phyloP scores from a whole-genome alignment of 2,888 invertebrate species.

The Colostygia pectinataria region DNA sequence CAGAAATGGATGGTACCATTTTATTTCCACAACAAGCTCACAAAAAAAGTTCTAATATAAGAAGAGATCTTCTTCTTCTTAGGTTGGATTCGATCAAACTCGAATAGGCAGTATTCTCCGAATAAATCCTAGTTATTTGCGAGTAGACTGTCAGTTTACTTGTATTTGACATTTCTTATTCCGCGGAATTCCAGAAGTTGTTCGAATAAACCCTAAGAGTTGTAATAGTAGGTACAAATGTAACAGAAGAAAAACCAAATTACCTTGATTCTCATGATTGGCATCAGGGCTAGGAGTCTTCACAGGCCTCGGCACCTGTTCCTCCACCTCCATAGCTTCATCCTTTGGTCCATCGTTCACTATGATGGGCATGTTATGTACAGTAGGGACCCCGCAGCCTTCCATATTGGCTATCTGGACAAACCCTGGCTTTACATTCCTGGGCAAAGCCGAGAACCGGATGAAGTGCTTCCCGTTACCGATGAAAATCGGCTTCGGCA shows the following conservation, averaged over 20 bases:
- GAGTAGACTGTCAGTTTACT: no score
- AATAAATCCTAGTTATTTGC: no score
- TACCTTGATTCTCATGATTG: slow-evolving; percentile 63
- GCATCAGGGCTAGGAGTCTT: slow-evolving; percentile 68
- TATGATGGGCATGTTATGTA: slow-evolving; percentile 35
- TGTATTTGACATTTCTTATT: no score
- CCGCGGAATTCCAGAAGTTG: no score
- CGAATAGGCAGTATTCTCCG: no score
- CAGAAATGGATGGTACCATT: no score
- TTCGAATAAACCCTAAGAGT: no score
- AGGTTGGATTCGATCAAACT: no score
- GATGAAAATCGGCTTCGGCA: slow-evolving; percentile 90
- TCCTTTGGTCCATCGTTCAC: slow-evolving; percentile 40
- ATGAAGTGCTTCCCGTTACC: slow-evolving; percentile 91
- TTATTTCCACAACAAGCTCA: no score
- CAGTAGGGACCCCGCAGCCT: slow-evolving; percentile 58
- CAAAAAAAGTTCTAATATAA: no score
- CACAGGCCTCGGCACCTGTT: slow-evolving; percentile 42
- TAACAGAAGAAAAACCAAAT: slow-evolving; percentile 20
- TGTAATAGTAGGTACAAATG: no score
- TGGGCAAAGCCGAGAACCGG: slow-evolving; percentile 90
- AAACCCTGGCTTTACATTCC: slow-evolving; percentile 87
- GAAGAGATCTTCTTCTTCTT: no score
- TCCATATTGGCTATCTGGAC: slow-evolving; percentile 89
- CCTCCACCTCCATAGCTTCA: slow-evolving; percentile 54